Evolutionary conservation across 2,888 invertebrate species (phyloP).

Genomic region (Drosophila pullipes): DNA sequence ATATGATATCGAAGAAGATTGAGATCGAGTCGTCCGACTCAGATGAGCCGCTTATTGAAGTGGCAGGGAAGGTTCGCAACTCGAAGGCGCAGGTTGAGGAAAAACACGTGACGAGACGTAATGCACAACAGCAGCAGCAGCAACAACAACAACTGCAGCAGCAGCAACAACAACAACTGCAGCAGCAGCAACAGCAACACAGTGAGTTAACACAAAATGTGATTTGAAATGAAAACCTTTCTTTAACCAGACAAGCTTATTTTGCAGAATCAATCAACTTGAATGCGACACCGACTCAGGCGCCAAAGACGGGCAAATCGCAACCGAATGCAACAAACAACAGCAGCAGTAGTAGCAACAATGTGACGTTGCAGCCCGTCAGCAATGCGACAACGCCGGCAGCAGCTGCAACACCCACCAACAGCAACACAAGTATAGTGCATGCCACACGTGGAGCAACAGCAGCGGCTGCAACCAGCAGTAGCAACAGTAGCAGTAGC

Average conservation of each 20-base stretch:
- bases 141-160: slow-evolving; percentile 46
- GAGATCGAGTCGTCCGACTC: slow-evolving; percentile 91
- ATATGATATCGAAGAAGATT: slow-evolving; percentile 58
- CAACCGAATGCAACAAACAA: slow-evolving; percentile 36
- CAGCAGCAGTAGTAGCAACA: slow-evolving; percentile 28
- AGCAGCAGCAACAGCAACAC: slow-evolving; percentile 51
- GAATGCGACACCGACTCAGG: slow-evolving; percentile 32
- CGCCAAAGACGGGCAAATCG: slow-evolving; percentile 47
- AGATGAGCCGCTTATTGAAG: slow-evolving; percentile 92
- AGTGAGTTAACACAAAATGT: slow-evolving; percentile 53
- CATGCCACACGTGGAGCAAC: slow-evolving; percentile 80
- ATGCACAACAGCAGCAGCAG: slow-evolving; percentile 57
- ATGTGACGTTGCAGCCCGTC: slow-evolving; percentile 16
- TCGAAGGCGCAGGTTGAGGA: slow-evolving; percentile 76
- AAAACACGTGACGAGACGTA: slow-evolving; percentile 61
- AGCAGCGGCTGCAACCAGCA: slow-evolving; percentile 55
- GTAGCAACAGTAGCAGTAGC: slow-evolving; percentile 28
- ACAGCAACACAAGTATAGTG: slow-evolving; percentile 48
- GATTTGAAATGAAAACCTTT: neutral
- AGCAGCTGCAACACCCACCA: slow-evolving; percentile 21
- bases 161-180: slow-evolving; percentile 47
- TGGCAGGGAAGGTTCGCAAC: slow-evolving; percentile 88
- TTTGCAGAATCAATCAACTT: slow-evolving; percentile 45
- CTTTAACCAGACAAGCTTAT: neutral
- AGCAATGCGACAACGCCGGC: slow-evolving; percentile 21